Percentiles rank a stretch among this genome's conserved stretches.
phyloP scores from a whole-genome alignment of 1,140 invertebrate species.

The Megathymus violae region DNA sequence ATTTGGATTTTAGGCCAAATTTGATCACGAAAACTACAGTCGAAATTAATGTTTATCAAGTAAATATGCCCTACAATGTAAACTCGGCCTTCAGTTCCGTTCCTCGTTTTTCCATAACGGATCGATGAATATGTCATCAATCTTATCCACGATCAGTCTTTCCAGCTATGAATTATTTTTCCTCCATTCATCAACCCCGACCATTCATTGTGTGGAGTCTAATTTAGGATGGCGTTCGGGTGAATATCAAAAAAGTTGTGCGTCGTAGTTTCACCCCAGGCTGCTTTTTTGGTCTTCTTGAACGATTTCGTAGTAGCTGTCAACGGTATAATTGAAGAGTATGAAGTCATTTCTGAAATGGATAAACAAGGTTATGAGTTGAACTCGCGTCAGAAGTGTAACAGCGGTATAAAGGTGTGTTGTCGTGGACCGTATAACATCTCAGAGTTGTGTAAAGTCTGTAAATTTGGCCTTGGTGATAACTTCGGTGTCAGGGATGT shows the following conservation, averaged over 20 bases:
- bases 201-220: slow-evolving; percentile 34
- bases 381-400: too few relatives aligned
- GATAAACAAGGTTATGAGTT: too few relatives aligned
- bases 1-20: not conserved
- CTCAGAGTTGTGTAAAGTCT: too few relatives aligned
- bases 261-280: slow-evolving; percentile 56
- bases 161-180: slow-evolving; percentile 46
- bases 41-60: not conserved
- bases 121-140: slow-evolving; percentile 54
- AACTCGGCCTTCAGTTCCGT: slow-evolving; percentile 17
- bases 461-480: too few relatives aligned
- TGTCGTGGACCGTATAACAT: too few relatives aligned
- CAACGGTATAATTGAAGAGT: slow-evolving; percentile 91
- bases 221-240: slow-evolving; percentile 33
- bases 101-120: slow-evolving; percentile 33
- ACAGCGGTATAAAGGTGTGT: too few relatives aligned
- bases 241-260: slow-evolving; percentile 42
- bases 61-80: slow-evolving; percentile 15
- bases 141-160: slow-evolving; percentile 64
- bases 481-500: too few relatives aligned
- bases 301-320: slow-evolving; percentile 88
- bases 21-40: not conserved
- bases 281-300: slow-evolving; percentile 77
- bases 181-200: slow-evolving; percentile 43
- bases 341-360: slow-evolving; percentile 91